Evolutionary conservation across 2,888 invertebrate species (phyloP), one percentile per base, ranked within the genome.

Genomic region (Germaria angustata): DNA sequence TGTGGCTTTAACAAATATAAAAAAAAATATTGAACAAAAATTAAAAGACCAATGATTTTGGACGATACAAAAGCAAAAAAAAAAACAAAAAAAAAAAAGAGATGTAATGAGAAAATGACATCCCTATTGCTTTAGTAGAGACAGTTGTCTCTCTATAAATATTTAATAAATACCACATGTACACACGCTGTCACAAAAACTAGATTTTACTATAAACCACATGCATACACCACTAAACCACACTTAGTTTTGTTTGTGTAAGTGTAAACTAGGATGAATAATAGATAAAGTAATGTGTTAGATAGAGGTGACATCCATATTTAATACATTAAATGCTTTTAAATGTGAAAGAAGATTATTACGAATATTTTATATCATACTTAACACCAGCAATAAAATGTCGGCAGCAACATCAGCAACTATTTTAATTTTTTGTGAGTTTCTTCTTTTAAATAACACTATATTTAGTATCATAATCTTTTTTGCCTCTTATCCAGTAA

Each of bases 251-350:
- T 13, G 13, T n/a, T 46, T 32, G 49, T 9, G 13, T 20, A 9
- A 36, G 15, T 39, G 7, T 41, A 39, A 66, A 24, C 24, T 13
- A 28, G 24, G n/a, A n/a, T n/a, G n/a, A n/a, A n/a, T n/a, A n/a
- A n/a, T n/a, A n/a, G n/a, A n/a, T n/a, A n/a, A n/a, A n/a, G n/a
- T 41, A 20, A 36, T 39, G 15, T 24, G 8, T 4, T 53, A 28
- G n/a, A 57, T 24, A 22, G 15, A 39, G 49, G 13, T 49, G 17
- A 41, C 9, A 73, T 80, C 36, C 66, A 80, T 73, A 61, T 80
- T 80, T 73, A 73, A 73, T 80, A 66, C 66, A 41, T 68, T 66
- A 66, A 73, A 66, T 73, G 66, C 44, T 68, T 61, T 63, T 80
- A 73, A 80, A 46, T 68, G 68, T 73, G 63, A 69, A 53, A 24